Conservation (phyloP, 2,797 vertebrate species). For the Enteromius mattozi region DNA sequence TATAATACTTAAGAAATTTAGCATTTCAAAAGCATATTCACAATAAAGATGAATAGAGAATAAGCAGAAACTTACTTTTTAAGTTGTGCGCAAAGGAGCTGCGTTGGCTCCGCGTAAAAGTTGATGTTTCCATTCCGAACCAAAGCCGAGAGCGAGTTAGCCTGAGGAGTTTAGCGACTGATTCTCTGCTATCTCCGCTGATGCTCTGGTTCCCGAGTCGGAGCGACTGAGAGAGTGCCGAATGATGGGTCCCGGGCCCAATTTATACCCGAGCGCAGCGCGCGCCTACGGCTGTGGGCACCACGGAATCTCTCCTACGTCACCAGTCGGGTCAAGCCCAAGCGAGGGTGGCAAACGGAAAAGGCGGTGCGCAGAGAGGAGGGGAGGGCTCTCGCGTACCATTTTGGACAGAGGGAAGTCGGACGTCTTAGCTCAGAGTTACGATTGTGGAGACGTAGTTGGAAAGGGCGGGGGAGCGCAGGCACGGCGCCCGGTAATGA, state of each 20-base stretch:
- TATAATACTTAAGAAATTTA: neutral
- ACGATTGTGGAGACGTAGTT: constrained; percentile 62
- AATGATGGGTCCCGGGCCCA: constrained; percentile 63
- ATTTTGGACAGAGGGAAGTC: constrained; percentile 75
- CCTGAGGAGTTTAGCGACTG: constrained; percentile 71
- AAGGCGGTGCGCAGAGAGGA: constrained; percentile 65
- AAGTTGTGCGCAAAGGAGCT: constrained; percentile 78
- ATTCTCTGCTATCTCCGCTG: constrained; percentile 86
- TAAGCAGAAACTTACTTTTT: constrained; percentile 77
- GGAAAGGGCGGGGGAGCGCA: constrained; percentile 60
- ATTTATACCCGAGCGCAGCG: constrained; percentile 77
- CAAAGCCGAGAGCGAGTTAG: constrained; percentile 88
- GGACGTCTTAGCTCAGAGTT: constrained; percentile 63
- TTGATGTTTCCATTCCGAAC: constrained; percentile 83
- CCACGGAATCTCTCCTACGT: constrained; percentile 83
- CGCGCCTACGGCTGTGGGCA: constrained; percentile 82
- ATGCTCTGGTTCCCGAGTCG: constrained; percentile 83
- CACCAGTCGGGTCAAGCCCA: constrained; percentile 77
- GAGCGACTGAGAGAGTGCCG: constrained; percentile 83
- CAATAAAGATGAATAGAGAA: constrained; percentile 12
- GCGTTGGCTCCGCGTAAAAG: constrained; percentile 80
- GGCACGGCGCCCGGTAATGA: constrained; percentile 75
- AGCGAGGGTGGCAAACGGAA: constrained; percentile 79
- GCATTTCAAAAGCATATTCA: constrained; percentile 24
- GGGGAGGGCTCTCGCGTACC: constrained; percentile 61